These are phyloP conservation scores for Lepidocyrtoides sp. DNA, from an alignment of 2,888 invertebrate species.

Conservation along the genomic window DNA sequence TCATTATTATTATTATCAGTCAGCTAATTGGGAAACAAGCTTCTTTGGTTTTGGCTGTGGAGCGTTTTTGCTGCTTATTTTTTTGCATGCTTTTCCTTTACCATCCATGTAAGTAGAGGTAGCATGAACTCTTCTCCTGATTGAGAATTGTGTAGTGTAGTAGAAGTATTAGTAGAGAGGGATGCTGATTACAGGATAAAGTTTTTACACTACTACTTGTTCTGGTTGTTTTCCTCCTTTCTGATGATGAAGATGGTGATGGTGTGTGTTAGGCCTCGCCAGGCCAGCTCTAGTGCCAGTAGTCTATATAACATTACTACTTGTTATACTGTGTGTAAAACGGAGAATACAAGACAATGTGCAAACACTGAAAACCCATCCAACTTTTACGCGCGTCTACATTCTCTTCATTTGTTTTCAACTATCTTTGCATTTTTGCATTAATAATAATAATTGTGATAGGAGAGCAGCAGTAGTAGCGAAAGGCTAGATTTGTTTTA, in stretches of 20 bases:
- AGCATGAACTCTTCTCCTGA: not conserved
- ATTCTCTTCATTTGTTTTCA: not conserved
- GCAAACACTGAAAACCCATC: conserved; percentile 59
- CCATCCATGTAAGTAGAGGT: not conserved
- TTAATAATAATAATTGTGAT: conserved; percentile 10
- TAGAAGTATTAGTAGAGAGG: not conserved
- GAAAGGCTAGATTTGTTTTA: not conserved
- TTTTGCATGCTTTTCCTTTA: conserved; percentile 24
- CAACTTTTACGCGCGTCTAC: conserved; percentile 53
- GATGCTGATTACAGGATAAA: conserved; percentile 7
- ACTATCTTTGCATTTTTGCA: conserved; percentile 32
- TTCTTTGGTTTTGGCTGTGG: conserved; percentile 39
- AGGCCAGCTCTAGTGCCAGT: too few species aligned
- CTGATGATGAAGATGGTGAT: not conserved
- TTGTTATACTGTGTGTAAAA: not conserved
- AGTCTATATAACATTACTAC: not conserved
- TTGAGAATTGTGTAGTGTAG: not conserved
- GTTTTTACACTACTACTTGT: not conserved
- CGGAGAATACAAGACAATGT: conserved; percentile 42
- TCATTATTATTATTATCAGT: conserved; percentile 40
- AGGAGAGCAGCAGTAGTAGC: not conserved
- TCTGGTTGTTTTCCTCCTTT: conserved; percentile 5
- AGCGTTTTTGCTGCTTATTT: conserved; percentile 6
- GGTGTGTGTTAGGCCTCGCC: conserved; percentile 27
- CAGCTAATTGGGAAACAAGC: conserved; percentile 72